Base-by-base conservation (phyloP, 2,888 invertebrate genomes). In the Drosophila aldrichi region DNA sequence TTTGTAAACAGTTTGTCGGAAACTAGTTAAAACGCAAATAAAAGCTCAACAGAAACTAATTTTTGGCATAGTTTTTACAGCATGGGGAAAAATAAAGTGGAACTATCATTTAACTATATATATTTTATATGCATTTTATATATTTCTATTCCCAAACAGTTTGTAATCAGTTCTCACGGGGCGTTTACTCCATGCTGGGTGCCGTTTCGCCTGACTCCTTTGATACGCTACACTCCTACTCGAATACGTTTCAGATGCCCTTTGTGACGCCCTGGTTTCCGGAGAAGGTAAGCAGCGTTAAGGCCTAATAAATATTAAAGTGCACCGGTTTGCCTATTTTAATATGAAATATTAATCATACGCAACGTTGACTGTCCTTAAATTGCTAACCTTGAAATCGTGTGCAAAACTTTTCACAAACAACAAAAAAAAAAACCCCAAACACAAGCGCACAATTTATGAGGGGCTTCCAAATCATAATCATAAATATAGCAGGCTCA, bases 191-290 rank as follows among this genome's bases (percentile, higher is more conserved):
- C 0, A 97, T 98, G 96, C 93, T 98, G 81, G 97, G 97, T 9
- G 97, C 97, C 12, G 97, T 98, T 49, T 97, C 97, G 59, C 97
- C 97, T 43, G 97, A 97, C 91, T 97, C 97, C n/a, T 98, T 98
- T 92, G 97, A 98, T 93, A 98, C 97, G 7, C 94, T 98, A 58
- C 97, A 98, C 92, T 98, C 98, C 22, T 98, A 98, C 93, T 97
- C 97, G 90, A 98, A 98, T 93, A 97, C 98, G 57, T 98, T 98
- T 92, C 97, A 98, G 94, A 97, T 98, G 97, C 98, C 98, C 43
- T 98, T 98, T 92, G 96, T 98, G 73, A 97, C 97, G 51, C 97
- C 97, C 16, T 97, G 97, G 97, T 98, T 97, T 91, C 97, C 98
- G 0, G 97, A 98, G 93, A 97, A 97, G 95, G 96, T 96, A 93